Base-by-base conservation (phyloP, 1,140 invertebrate genomes). In the Mesaphorura yosii region DNA sequence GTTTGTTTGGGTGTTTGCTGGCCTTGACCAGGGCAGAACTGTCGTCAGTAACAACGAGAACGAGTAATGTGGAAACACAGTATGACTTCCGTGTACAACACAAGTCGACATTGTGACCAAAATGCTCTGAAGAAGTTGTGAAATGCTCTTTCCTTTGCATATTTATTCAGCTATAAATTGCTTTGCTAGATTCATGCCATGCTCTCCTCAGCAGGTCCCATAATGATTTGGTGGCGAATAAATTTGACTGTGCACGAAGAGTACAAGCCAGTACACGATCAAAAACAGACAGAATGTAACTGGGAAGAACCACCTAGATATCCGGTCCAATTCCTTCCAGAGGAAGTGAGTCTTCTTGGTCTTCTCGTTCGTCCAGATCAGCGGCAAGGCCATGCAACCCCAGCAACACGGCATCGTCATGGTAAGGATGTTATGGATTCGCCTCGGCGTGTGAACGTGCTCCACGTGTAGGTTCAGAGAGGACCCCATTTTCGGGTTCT, bases 301-400 rank as follows among this genome's bases (percentile, higher is more conserved):
- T n/a, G 82, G 83, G 66, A 86, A 86, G 4, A 83, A 75, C 26
- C 82, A 73, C 31, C 82, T 71, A 2, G 79, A 81, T 0, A 79
- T 65, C 61, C 77, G 76, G 64, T 82, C 80, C 28, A 82, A 79
- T 69, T 81, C 78, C 29, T 75, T 68, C 79, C 79, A 81, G 53
- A 81, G 70, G 2, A 81, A 75, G 52, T 76, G 75, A 58, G 79
- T 76, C 60, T 78, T 74, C 6, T 78, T 78, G 3, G 76, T 79
- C 53, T 78, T 75, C 51, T 72, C 73, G 57, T 78, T 76, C 47
- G 76, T 65, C 76, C 76, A 79, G 26, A 76, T 75, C 7, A 78
- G 51, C 22, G 47, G 58, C 20, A 58, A 20, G 1, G 31, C n/a
- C 19, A 31, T 10, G 10, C 23, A 27, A 15, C 19, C 25, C 25